These are phyloP conservation scores for Limnephilus auricula DNA, from an alignment of 2,888 invertebrate genomes.

Conservation along the genomic window DNA sequence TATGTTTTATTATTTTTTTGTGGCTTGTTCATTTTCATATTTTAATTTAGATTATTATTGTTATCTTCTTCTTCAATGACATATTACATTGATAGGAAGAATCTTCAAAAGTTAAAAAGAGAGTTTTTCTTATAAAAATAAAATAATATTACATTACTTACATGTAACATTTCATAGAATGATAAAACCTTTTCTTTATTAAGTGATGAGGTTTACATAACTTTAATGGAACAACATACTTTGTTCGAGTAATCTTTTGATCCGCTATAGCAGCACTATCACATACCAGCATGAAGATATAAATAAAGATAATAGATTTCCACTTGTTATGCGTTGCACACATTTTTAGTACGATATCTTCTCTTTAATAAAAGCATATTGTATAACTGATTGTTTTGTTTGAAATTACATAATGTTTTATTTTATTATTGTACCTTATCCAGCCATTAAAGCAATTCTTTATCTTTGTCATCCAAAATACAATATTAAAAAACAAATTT, in stretches of 20 bases:
- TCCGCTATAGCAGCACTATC: neutral
- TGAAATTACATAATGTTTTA: neutral
- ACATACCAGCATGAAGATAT: neutral
- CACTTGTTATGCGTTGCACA: neutral
- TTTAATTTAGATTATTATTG: no score
- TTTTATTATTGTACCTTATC: neutral
- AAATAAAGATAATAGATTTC: neutral
- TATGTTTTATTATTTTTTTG: no score
- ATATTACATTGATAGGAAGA: no score
- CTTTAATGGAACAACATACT: neutral
- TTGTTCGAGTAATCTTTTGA: neutral
- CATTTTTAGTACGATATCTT: neutral
- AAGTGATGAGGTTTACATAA: neutral
- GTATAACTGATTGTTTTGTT: neutral
- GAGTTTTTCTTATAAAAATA: no score
- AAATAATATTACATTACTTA: neutral
- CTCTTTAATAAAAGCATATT: neutral
- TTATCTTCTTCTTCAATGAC: no score
- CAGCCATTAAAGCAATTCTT: neutral
- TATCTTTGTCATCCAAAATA: neutral
- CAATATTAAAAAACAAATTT: slow-evolving; percentile 26
- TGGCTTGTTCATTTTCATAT: no score
- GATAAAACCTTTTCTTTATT: neutral
- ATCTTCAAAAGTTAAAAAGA: no score
- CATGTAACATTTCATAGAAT: neutral